phyloP scores from a whole-genome alignment of 2,888 invertebrate genomes.

The Cacoxenus indagator region DNA sequence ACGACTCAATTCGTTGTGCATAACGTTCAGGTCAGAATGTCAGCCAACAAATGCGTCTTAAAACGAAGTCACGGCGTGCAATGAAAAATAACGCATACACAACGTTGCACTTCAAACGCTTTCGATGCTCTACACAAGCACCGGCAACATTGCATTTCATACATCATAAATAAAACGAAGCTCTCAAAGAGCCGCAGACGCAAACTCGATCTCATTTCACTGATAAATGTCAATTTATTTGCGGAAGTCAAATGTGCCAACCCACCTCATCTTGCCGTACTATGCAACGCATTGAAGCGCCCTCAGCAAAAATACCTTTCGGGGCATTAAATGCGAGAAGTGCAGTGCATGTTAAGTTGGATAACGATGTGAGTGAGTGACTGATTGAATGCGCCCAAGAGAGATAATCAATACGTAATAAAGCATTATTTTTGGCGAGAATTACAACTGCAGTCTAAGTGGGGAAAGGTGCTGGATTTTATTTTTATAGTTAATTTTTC shows the following conservation, averaged over 20 bases:
- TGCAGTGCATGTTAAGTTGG: slow-evolving; percentile 7
- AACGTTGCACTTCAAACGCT: slow-evolving; percentile 20
- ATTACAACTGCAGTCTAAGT: too few species aligned
- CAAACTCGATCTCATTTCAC: slow-evolving; percentile 62
- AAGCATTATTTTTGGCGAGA: too few species aligned
- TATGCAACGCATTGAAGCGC: slow-evolving; percentile 28
- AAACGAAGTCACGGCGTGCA: background rate
- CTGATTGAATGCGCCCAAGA: slow-evolving; percentile 20
- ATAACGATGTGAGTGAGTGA: slow-evolving; percentile 28
- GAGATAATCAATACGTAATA: background rate
- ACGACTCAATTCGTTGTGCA: slow-evolving; percentile 36
- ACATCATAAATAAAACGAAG: background rate
- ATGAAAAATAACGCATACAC: slow-evolving; percentile 46
- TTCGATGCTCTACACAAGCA: background rate
- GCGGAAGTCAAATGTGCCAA: slow-evolving; percentile 59
- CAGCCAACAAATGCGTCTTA: background rate
- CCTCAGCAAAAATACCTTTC: slow-evolving; percentile 33
- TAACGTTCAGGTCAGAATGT: slow-evolving; percentile 37
- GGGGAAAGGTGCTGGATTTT: too few species aligned
- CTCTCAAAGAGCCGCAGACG: slow-evolving; percentile 30
- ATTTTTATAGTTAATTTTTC: too few species aligned
- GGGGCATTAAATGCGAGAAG: too few species aligned
- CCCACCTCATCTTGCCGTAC: too few species aligned
- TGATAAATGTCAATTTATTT: slow-evolving; percentile 63
- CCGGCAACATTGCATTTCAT: slow-evolving; percentile 38